These are phyloP conservation scores for Octonoba sinensis DNA, from an alignment of 2,888 invertebrate species.

Conservation along the genomic window DNA sequence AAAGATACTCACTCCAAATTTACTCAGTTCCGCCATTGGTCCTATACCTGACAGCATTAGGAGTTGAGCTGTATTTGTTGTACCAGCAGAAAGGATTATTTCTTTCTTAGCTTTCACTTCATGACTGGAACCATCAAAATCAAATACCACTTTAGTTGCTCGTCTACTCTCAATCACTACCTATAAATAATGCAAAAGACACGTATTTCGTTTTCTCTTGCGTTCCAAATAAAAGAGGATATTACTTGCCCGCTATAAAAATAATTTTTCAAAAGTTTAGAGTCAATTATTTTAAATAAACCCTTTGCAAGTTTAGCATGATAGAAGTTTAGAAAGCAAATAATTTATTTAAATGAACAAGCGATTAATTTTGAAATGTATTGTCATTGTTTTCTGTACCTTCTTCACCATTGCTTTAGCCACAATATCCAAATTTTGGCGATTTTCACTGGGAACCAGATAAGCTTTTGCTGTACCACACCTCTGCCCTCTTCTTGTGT, in stretches of 20 bases:
- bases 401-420: constrained; percentile 29
- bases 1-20: constrained; percentile 17
- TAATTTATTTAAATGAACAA: too few species aligned
- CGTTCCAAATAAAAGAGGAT: too few species aligned
- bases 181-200: background rate
- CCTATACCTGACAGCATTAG: constrained; percentile 48
- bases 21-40: constrained; percentile 35
- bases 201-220: too few species aligned
- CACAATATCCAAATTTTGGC: constrained; percentile 40
- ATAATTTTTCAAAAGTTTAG: too few species aligned
- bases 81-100: constrained; percentile 31
- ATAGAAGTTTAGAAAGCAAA: too few species aligned
- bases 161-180: constrained; percentile 12
- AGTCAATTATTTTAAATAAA: too few species aligned
- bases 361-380: too few species aligned
- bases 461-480: constrained; percentile 43
- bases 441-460: constrained; percentile 40
- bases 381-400: constrained; percentile 2
- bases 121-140: constrained; percentile 11
- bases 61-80: constrained; percentile 17
- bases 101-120: constrained; percentile 26
- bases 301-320: too few species aligned
- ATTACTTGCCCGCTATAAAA: too few species aligned
- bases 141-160: constrained; percentile 36
- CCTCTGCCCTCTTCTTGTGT: constrained; percentile 21